phyloP scores from a whole-genome alignment of 2,888 invertebrate genomes.

The Pristionchus maxplancki region DNA sequence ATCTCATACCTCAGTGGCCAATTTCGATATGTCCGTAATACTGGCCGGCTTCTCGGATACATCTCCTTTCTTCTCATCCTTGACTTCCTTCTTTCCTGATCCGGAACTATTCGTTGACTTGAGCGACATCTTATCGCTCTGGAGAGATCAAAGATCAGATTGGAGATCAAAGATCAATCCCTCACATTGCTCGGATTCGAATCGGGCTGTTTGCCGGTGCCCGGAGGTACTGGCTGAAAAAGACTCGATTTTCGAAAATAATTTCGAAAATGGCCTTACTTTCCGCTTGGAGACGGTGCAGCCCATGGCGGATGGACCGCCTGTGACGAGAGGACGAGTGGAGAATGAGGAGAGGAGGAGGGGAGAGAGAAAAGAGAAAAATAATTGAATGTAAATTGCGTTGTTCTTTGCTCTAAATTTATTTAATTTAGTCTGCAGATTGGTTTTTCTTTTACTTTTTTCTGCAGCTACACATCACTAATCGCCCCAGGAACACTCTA shows the following conservation, averaged over 20 bases:
- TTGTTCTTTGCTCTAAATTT: background rate
- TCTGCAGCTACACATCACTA: background rate
- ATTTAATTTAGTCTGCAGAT: too few species aligned
- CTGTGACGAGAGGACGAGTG: background rate
- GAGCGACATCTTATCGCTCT: background rate
- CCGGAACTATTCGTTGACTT: background rate
- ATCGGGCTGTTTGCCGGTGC: background rate
- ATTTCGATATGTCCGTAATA: background rate
- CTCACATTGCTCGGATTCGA: background rate
- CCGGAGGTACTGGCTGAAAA: background rate
- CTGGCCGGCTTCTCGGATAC: background rate
- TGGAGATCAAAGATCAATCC: background rate
- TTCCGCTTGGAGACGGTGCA: conserved; percentile 12
- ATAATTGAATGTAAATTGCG: background rate
- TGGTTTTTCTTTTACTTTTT: too few species aligned
- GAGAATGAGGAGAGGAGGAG: conserved; percentile 4
- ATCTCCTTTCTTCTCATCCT: background rate
- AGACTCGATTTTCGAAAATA: background rate
- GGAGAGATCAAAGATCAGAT: background rate
- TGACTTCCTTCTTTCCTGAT: background rate
- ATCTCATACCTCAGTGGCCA: background rate
- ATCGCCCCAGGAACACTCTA: background rate
- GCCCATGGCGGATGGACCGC: conserved; percentile 31
- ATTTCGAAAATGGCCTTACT: background rate
- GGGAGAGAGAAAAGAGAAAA: background rate